Percentiles rank a stretch among this genome's conserved stretches.
Conservation (phyloP, 2,113 vertebrate species). For the Eclectus roratus region DNA sequence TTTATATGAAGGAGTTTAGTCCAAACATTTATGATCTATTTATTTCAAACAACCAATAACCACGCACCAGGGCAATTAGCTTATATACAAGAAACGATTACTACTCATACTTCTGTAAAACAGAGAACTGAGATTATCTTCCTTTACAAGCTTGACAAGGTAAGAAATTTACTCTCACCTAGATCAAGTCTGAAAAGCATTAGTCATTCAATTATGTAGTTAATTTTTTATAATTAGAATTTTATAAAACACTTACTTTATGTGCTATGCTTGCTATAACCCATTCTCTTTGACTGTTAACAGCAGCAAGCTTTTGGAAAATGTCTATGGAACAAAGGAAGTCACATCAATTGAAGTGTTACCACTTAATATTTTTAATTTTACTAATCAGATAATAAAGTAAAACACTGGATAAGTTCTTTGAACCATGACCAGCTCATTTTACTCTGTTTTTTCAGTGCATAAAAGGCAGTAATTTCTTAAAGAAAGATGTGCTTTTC, state of each 20-base stretch:
- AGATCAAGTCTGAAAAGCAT: neutral
- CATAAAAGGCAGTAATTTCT: neutral
- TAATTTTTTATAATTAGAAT: neutral
- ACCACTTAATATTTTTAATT: neutral
- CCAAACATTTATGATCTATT: neutral
- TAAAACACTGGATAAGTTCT: neutral
- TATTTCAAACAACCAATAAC: neutral
- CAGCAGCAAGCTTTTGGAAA: constrained; percentile 86
- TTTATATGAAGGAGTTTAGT: neutral
- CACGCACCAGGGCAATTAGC: neutral
- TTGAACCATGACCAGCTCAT: neutral
- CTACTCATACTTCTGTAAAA: neutral
- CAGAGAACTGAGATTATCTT: neutral
- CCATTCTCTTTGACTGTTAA: constrained; percentile 80
- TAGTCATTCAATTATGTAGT: neutral
- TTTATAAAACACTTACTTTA: constrained; percentile 68
- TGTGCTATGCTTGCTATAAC: constrained; percentile 80
- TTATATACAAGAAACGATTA: neutral
- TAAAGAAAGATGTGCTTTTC: neutral
- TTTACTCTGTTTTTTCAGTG: neutral
- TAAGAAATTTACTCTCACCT: neutral
- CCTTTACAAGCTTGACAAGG: neutral
- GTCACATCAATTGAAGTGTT: neutral
- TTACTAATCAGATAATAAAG: neutral
- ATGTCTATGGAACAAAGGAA: constrained; percentile 75